These are phyloP conservation scores for Luehdorfia chinensis DNA, from an alignment of 1,140 invertebrate genomes.

Conservation along the genomic window DNA sequence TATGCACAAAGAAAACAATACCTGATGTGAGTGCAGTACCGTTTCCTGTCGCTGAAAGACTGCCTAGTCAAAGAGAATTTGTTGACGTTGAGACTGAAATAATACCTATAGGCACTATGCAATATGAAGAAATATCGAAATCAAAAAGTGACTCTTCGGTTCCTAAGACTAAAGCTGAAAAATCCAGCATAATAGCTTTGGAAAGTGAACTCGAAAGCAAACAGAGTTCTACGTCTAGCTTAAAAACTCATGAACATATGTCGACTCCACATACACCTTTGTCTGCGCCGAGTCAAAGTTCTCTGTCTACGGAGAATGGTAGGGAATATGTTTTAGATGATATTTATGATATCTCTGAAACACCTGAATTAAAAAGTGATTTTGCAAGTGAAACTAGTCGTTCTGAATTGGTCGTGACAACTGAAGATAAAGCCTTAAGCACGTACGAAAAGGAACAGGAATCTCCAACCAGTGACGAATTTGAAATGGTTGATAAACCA, in stretches of 20 bases:
- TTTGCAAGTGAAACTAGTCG: constrained; percentile 70
- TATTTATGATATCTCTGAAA: constrained; percentile 78
- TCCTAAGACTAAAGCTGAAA: constrained; percentile 66
- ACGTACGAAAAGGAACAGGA: constrained; percentile 80
- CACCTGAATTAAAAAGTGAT: constrained; percentile 74
- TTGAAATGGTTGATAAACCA: constrained; percentile 91
- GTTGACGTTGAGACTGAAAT: constrained; percentile 70
- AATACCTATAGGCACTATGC: constrained; percentile 61
- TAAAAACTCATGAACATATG: constrained; percentile 71
- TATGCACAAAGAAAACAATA: constrained; percentile 52
- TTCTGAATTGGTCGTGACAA: constrained; percentile 75
- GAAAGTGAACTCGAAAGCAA: constrained; percentile 60
- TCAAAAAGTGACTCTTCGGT: constrained; percentile 71
- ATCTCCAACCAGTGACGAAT: constrained; percentile 92
- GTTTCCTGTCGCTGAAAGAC: constrained; percentile 58
- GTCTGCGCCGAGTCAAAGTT: constrained; percentile 80
- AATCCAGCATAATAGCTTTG: constrained; percentile 43
- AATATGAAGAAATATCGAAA: constrained; percentile 73
- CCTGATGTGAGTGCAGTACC: constrained; percentile 54
- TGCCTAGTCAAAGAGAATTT: constrained; percentile 58
- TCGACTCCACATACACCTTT: constrained; percentile 79
- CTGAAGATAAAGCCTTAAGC: constrained; percentile 75
- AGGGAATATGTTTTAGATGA: constrained; percentile 80
- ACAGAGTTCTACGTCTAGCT: constrained; percentile 67
- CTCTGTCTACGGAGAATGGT: constrained; percentile 81